Evolutionary conservation across 2,888 invertebrate genomes (phyloP).

Genomic region (Epinotia bilunana): DNA sequence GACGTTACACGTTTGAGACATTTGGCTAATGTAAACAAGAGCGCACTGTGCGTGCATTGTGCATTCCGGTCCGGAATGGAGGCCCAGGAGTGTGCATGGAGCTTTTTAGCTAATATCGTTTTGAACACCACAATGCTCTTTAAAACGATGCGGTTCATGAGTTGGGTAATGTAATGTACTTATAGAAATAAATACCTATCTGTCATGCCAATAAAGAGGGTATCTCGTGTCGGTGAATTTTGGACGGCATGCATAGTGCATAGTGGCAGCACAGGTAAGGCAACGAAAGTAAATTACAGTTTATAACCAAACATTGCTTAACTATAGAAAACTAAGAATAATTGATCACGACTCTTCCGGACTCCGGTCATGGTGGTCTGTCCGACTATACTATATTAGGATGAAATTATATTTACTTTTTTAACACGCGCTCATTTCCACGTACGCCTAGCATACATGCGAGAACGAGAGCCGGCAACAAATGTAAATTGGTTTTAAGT

Average conservation of each 20-base stretch:
- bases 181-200: background rate
- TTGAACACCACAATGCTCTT: background rate
- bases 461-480: background rate
- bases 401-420: too few relatives aligned
- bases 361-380: background rate
- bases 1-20: background rate
- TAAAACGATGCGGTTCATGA: conserved; percentile 7
- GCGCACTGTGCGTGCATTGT: too few relatives aligned
- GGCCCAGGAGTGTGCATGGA: background rate
- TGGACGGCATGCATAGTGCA: too few relatives aligned
- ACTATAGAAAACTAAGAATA: background rate
- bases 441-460: background rate
- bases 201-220: too few relatives aligned
- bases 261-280: too few relatives aligned
- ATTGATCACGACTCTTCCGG: background rate
- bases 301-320: background rate
- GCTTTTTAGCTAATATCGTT: background rate
- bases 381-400: background rate
- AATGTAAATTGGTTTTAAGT: background rate
- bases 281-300: too few relatives aligned
- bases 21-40: too few relatives aligned
- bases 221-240: too few relatives aligned
- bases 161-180: background rate
- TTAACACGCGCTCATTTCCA: too few relatives aligned
- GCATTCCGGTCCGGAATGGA: background rate